These are phyloP conservation scores for Heliconius melpomene DNA, from an alignment of 1,140 invertebrate genomes.

Conservation along the genomic window DNA sequence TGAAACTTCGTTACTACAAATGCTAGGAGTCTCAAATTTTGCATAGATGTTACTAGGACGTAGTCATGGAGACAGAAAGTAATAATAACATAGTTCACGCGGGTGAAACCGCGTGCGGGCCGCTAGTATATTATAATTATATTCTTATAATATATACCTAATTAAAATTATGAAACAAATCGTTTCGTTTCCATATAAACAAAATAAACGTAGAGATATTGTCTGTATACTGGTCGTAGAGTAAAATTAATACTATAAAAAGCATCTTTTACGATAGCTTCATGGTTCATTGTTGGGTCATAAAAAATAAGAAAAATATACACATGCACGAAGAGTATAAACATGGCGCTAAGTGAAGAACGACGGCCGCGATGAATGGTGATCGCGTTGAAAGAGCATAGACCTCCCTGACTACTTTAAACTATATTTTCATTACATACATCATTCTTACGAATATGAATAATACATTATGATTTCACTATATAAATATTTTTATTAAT, in stretches of 20 bases:
- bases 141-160: not conserved
- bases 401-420: not conserved
- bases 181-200: not conserved
- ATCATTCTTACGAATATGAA: not conserved
- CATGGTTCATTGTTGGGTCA: constrained; percentile 41
- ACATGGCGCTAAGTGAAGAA: constrained; percentile 41
- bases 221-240: constrained; percentile 16
- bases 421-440: not conserved
- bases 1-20: no score
- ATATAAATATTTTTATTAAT: no score
- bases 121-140: no score
- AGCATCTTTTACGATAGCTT: constrained; percentile 39
- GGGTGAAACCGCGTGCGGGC: no score
- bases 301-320: constrained; percentile 52
- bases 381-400: constrained; percentile 3
- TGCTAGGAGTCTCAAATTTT: no score
- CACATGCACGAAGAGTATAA: constrained; percentile 41
- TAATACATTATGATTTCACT: no score
- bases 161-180: not conserved
- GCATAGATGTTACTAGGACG: no score
- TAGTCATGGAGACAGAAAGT: no score
- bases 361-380: constrained; percentile 19
- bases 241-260: constrained; percentile 29
- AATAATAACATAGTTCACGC: no score
- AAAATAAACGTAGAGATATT: not conserved